Conservation (phyloP, 1,140 invertebrate species). For the Hyles vespertilio region DNA sequence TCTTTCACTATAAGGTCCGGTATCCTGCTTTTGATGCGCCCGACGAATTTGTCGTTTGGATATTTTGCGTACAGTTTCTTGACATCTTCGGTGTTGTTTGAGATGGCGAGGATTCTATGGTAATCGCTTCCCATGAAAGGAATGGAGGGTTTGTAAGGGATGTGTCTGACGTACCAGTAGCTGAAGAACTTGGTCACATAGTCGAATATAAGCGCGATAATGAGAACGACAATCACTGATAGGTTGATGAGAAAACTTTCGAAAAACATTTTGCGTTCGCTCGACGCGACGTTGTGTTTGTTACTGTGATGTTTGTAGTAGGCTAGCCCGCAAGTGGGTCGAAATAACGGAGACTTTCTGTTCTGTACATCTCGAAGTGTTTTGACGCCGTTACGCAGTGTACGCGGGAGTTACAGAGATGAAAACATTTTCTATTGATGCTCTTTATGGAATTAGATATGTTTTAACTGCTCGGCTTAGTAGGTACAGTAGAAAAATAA, state of each 20-base stretch:
- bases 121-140: conserved; percentile 66
- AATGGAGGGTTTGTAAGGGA: conserved; percentile 52
- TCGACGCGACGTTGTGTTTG: conserved; percentile 30
- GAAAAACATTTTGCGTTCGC: conserved; percentile 65
- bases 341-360: conserved; percentile 49
- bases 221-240: conserved; percentile 37
- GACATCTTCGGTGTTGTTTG: conserved; percentile 51
- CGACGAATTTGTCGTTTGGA: conserved; percentile 57
- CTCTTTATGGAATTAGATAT: too few species aligned
- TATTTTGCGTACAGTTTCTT: conserved; percentile 44
- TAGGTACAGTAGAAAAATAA: too few species aligned
- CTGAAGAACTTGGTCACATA: conserved; percentile 69
- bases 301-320: conserved; percentile 39
- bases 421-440: too few species aligned
- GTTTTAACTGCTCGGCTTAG: too few species aligned
- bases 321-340: conserved; percentile 42
- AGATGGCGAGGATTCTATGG: conserved; percentile 46
- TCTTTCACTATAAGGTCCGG: conserved; percentile 77
- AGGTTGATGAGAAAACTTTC: conserved; percentile 64
- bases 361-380: conserved; percentile 10
- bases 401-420: too few species aligned
- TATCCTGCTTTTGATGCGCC: conserved; percentile 68
- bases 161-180: conserved; percentile 64
- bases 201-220: conserved; percentile 56
- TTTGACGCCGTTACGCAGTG: neutral